Conservation (phyloP, 2,797 vertebrate genomes). For the Poeciliopsis infans region DNA sequence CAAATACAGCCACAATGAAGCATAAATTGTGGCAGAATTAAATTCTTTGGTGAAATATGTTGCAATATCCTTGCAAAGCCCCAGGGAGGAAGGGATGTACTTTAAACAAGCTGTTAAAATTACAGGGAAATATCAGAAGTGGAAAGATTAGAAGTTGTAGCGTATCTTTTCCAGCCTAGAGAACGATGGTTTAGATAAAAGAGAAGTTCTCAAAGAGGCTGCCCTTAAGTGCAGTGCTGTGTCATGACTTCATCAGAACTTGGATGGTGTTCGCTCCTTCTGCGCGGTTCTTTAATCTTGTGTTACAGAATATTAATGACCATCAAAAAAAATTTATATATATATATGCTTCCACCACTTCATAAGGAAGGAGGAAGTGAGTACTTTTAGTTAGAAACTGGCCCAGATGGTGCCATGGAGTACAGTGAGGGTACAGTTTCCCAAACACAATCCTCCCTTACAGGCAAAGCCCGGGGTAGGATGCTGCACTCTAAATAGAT, state of each 20-base stretch:
- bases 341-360: constrained; percentile 15
- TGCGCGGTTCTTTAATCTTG: constrained; percentile 50
- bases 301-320: constrained; percentile 62
- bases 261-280: constrained; percentile 43
- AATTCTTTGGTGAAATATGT: constrained; percentile 8
- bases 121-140: constrained; percentile 21
- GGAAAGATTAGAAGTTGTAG: constrained; percentile 28
- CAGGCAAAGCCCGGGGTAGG: constrained; percentile 40
- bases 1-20: constrained; percentile 11
- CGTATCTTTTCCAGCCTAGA: constrained; percentile 30
- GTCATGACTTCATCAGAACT: constrained; percentile 47
- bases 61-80: background rate
- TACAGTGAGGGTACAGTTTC: constrained; percentile 47
- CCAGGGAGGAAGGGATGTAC: background rate
- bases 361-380: constrained; percentile 28
- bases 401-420: constrained; percentile 32
- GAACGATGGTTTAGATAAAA: constrained; percentile 38
- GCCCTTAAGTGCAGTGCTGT: constrained; percentile 24
- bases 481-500: constrained; percentile 40
- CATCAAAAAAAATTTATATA: constrained; percentile 10
- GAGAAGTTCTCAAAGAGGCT: constrained; percentile 25
- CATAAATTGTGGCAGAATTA: constrained; percentile 4
- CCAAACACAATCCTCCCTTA: constrained; percentile 55
- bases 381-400: constrained; percentile 34
- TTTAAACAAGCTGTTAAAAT: constrained; percentile 22